These are phyloP conservation scores for Alfaro cultratus DNA, from an alignment of 2,797 vertebrate genomes.

Conservation along the genomic window DNA sequence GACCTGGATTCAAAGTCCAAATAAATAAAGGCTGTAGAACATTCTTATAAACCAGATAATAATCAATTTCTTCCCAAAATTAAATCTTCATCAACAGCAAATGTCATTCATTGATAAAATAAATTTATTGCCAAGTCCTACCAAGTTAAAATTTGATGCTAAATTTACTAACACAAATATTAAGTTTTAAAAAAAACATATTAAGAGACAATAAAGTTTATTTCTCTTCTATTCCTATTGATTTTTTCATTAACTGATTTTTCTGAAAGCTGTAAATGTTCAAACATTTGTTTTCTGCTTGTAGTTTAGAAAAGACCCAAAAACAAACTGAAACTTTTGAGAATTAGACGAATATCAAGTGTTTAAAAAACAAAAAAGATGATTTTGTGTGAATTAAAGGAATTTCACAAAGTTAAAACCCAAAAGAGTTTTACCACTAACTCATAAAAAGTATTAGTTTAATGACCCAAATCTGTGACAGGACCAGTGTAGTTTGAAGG, in stretches of 20 bases:
- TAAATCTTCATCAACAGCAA: too few relatives aligned
- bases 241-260: background rate
- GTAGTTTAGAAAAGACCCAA: background rate
- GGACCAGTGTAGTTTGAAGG: too few relatives aligned
- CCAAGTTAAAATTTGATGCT: background rate
- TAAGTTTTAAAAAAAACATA: too few relatives aligned
- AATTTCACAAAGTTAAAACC: background rate
- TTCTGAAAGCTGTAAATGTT: background rate
- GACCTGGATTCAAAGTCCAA: too few relatives aligned
- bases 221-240: background rate
- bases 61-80: too few relatives aligned
- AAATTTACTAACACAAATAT: background rate
- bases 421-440: conserved; percentile 4
- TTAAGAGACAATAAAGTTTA: background rate
- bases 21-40: too few relatives aligned
- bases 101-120: too few relatives aligned
- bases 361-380: background rate
- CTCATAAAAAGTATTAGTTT: conserved; percentile 32
- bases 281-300: background rate
- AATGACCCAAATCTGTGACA: conserved; percentile 20
- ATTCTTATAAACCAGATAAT: too few relatives aligned
- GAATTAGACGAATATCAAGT: background rate
- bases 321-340: background rate
- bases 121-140: too few relatives aligned
- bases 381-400: background rate